Percentiles rank a stretch among this genome's conserved stretches.
These are phyloP conservation scores for Orientallactaga bullata DNA, from an alignment of 2,113 vertebrate species.

Conservation along the genomic window DNA sequence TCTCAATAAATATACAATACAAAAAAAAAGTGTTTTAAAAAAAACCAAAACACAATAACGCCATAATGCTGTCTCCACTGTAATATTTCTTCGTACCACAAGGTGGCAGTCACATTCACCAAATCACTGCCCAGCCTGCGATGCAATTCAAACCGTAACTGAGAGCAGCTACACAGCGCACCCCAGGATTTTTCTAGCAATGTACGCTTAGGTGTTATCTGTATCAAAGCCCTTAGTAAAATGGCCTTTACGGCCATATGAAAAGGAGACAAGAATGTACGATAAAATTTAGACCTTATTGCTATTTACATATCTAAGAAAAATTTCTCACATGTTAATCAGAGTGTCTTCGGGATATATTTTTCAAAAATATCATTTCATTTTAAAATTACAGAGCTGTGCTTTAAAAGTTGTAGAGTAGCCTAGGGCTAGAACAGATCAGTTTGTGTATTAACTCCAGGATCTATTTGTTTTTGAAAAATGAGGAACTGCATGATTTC, in stretches of 20 bases:
- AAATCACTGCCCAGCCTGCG: neutral
- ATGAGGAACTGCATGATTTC: neutral
- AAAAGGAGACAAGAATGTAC: neutral
- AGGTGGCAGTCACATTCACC: slow-evolving; percentile 81
- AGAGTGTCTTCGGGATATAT: neutral
- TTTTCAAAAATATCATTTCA: slow-evolving; percentile 3
- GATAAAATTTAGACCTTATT: slow-evolving; percentile 15
- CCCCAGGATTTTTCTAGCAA: neutral
- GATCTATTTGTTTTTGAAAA: neutral
- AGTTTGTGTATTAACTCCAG: neutral
- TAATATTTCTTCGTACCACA: slow-evolving; percentile 76
- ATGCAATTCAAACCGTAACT: neutral
- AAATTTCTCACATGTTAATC: neutral
- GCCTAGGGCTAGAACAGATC: neutral
- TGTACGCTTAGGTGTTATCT: neutral
- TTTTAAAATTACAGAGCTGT: neutral
- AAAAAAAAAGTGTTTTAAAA: neutral
- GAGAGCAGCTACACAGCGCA: accelerated
- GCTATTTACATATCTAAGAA: neutral
- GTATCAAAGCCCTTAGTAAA: neutral
- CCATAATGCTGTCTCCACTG: slow-evolving; percentile 12
- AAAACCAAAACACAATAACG: neutral
- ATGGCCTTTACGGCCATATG: neutral
- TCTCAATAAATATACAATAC: neutral
- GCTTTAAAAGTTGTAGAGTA: neutral